Conservation (phyloP, 1,140 invertebrate species). For the Choristoneura fumiferana region DNA sequence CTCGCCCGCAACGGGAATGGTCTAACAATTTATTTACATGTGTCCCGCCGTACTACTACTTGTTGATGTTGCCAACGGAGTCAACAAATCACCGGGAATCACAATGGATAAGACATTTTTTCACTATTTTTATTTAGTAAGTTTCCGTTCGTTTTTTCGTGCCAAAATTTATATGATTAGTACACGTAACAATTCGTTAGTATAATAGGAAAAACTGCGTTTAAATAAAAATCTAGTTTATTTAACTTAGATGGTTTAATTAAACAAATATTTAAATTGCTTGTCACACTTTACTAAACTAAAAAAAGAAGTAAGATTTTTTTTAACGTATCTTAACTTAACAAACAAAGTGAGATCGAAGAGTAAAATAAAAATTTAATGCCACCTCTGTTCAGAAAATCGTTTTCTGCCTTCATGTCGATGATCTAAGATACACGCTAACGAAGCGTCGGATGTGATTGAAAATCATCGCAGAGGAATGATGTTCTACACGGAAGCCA, state of each 20-base stretch:
- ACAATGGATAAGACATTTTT: conserved; percentile 18
- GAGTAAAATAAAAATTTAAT: conserved; percentile 19
- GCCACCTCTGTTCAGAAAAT: conserved; percentile 37
- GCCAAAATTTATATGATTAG: too few species aligned
- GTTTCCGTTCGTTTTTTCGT: too few species aligned
- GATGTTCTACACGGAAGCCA: conserved; percentile 73
- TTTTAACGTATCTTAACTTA: too few species aligned
- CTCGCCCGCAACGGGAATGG: conserved; percentile 53
- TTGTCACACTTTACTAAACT: too few species aligned
- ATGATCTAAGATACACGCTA: conserved; percentile 64
- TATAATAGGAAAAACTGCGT: too few species aligned
- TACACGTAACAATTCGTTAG: too few species aligned
- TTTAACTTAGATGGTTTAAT: too few species aligned
- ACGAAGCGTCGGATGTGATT: conserved; percentile 75
- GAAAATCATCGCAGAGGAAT: conserved; percentile 73
- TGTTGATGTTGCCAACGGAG: conserved; percentile 67
- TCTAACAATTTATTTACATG: conserved; percentile 75
- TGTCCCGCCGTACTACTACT: conserved; percentile 61
- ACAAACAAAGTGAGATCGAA: too few species aligned
- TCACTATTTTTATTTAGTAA: too few species aligned
- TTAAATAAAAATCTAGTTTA: too few species aligned
- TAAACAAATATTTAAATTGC: too few species aligned
- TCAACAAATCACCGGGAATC: not conserved
- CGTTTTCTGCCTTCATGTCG: conserved; percentile 18
- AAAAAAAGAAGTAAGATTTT: too few species aligned